Percentiles rank a stretch among this genome's conserved stretches.
These are phyloP conservation scores for Xanthia togata DNA, from an alignment of 2,888 invertebrate genomes.

Conservation along the genomic window DNA sequence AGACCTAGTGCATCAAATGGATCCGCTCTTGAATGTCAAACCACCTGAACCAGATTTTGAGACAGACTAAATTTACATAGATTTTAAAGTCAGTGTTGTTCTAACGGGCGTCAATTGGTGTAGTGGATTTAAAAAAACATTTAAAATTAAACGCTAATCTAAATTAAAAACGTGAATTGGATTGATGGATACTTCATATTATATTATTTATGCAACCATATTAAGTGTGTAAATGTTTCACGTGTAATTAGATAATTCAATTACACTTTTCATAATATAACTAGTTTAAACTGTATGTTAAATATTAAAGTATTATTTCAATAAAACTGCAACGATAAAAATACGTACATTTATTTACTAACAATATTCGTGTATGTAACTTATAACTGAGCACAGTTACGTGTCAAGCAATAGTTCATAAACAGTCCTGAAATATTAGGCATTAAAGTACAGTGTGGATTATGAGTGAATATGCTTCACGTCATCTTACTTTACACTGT, in stretches of 20 bases:
- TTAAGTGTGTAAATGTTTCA: constrained; percentile 14
- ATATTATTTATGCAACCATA: neutral
- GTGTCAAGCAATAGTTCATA: constrained; percentile 68
- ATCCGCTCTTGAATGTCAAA: constrained; percentile 48
- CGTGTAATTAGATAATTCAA: neutral
- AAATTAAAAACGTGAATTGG: constrained; percentile 14
- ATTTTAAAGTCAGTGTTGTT: constrained; percentile 24
- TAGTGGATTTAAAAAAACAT: constrained; percentile 23
- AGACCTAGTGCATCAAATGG: constrained; percentile 50
- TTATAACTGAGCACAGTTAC: constrained; percentile 66
- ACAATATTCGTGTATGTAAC: constrained; percentile 73
- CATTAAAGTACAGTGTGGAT: constrained; percentile 51
- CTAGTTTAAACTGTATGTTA: constrained; percentile 2
- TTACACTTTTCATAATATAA: neutral
- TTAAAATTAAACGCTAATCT: constrained; percentile 2
- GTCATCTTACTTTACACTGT: constrained; percentile 47
- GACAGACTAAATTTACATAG: constrained; percentile 35
- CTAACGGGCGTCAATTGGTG: constrained; percentile 2
- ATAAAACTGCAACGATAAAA: constrained; percentile 68
- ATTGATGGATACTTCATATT: constrained; percentile 7
- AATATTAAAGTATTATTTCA: constrained; percentile 30
- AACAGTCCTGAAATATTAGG: constrained; percentile 54
- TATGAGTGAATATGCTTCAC: constrained; percentile 64
- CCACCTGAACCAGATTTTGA: constrained; percentile 58
- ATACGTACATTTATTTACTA: constrained; percentile 76